phyloP scores from a whole-genome alignment of 2,888 invertebrate species.

The Chymomyza procnemis region DNA sequence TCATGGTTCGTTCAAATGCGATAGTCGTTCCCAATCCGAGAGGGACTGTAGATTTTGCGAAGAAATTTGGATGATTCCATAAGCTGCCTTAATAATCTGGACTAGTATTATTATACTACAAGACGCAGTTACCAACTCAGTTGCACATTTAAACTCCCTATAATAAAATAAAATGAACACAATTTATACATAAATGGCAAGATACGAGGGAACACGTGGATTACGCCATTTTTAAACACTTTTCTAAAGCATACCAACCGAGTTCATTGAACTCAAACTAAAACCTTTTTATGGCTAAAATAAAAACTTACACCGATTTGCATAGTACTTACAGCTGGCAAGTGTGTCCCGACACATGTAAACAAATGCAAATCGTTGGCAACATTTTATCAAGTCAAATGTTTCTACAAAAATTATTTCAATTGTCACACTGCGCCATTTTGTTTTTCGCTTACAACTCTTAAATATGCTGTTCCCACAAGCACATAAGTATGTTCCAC shows the following conservation, averaged over 20 bases:
- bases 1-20: too few species aligned
- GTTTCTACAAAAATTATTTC: neutral
- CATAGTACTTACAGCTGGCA: neutral
- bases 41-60: too few species aligned
- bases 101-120: too few species aligned
- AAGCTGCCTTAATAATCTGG: too few species aligned
- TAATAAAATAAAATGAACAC: too few species aligned
- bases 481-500: neutral
- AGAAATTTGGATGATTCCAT: too few species aligned
- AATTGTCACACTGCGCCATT: neutral
- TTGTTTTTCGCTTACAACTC: neutral
- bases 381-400: neutral
- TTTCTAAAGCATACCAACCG: neutral
- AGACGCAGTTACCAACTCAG: too few species aligned
- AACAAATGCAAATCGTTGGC: neutral
- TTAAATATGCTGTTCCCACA: neutral
- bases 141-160: too few species aligned
- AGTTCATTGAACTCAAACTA: neutral
- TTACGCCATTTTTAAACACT: too few species aligned
- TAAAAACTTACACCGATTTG: neutral
- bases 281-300: neutral
- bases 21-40: too few species aligned
- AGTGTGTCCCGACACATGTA: neutral
- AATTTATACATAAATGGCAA: too few species aligned
- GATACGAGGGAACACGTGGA: too few species aligned